Percentiles rank a stretch among this genome's conserved stretches.
phyloP scores from a whole-genome alignment of 2,113 vertebrate species.

The Promerops cafer region DNA sequence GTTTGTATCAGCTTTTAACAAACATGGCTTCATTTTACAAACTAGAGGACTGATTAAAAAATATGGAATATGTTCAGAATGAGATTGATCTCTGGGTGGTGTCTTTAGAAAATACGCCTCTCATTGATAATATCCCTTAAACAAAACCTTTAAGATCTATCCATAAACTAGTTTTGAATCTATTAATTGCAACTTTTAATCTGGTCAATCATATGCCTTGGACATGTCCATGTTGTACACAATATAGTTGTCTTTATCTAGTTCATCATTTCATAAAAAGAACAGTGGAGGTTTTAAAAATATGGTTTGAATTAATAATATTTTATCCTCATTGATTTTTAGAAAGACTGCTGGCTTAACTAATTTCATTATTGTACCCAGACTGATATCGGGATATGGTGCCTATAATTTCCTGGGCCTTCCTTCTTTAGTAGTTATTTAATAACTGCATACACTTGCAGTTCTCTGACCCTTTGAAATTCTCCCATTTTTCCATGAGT shows the following conservation, averaged over 20 bases:
- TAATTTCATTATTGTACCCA: neutral
- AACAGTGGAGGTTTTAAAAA: neutral
- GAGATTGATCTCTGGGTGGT: neutral
- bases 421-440: neutral
- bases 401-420: neutral
- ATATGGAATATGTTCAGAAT: neutral
- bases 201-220: neutral
- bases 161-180: neutral
- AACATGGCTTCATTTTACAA: neutral
- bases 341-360: neutral
- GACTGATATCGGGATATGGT: neutral
- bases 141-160: neutral
- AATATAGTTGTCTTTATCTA: neutral
- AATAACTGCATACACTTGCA: neutral
- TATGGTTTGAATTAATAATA: neutral
- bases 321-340: neutral
- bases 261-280: neutral
- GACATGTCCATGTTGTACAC: neutral
- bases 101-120: neutral
- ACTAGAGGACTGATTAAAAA: neutral
- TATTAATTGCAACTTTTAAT: neutral
- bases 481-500: constrained; percentile 56
- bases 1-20: neutral
- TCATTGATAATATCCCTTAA: neutral
- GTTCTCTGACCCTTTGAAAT: constrained; percentile 38